phyloP scores from a whole-genome alignment of 2,888 invertebrate species.

The Dioctria linearis region DNA sequence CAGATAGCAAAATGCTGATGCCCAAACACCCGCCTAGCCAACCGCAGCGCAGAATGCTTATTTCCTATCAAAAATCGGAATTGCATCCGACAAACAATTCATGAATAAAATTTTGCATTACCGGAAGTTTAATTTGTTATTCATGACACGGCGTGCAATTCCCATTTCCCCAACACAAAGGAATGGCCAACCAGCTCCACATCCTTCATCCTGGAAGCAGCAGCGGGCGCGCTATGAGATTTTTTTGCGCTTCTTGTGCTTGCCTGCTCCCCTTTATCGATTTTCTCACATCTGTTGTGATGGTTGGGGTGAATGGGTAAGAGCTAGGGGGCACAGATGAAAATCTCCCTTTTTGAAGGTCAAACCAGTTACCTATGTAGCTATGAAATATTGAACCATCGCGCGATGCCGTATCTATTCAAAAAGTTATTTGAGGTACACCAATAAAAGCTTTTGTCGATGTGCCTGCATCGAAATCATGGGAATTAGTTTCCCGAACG shows the following conservation, averaged over 20 bases:
- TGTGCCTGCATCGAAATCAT: neutral
- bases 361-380: neutral
- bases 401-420: neutral
- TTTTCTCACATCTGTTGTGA: neutral
- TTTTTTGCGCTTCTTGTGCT: neutral
- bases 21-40: neutral
- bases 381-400: neutral
- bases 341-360: neutral
- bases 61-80: conserved; percentile 30
- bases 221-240: neutral
- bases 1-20: neutral
- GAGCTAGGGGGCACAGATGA: neutral
- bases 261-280: neutral
- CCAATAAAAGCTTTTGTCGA: neutral
- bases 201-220: neutral
- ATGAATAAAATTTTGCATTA: conserved; percentile 57
- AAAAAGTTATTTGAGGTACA: neutral
- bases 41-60: conserved; percentile 7
- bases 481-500: neutral
- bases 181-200: neutral
- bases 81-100: conserved; percentile 57
- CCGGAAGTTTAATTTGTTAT: conserved; percentile 56
- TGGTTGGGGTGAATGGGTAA: neutral
- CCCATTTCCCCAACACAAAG: conserved; percentile 10
- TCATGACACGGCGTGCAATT: conserved; percentile 54